A percentile compares a stretch with the other conserved stretches of the same genome.
Conservation (phyloP, 1,140 invertebrate genomes). For the Bombus sibiricus region DNA sequence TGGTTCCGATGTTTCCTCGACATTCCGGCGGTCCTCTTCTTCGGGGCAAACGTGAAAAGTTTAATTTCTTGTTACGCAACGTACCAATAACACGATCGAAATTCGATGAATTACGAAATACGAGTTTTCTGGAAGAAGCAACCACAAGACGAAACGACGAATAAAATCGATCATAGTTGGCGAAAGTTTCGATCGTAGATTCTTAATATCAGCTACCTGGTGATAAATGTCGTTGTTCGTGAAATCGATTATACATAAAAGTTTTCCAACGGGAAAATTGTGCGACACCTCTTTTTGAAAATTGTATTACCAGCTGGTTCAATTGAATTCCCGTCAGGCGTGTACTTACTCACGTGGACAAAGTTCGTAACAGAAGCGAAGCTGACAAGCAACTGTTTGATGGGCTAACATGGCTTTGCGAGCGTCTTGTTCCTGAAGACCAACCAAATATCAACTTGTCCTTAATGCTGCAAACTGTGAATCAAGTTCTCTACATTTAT, state of each 20-base stretch:
- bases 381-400: slow-evolving; percentile 58
- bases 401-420: slow-evolving; percentile 46
- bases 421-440: slow-evolving; percentile 40
- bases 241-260: too few species aligned
- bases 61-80: too few species aligned
- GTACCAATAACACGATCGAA: too few species aligned
- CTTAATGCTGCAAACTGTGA: slow-evolving; percentile 43
- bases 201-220: too few species aligned
- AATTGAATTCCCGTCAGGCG: slow-evolving; percentile 14
- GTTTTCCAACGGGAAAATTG: background rate
- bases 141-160: too few species aligned
- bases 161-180: too few species aligned
- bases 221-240: too few species aligned
- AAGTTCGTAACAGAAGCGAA: slow-evolving; percentile 21
- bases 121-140: too few species aligned
- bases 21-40: too few species aligned
- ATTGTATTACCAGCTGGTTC: background rate
- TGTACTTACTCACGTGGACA: background rate
- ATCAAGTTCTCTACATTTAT: background rate
- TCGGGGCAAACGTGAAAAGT: accelerated
- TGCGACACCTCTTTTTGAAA: background rate
- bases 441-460: slow-evolving; percentile 31
- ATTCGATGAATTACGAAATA: too few species aligned
- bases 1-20: too few species aligned
- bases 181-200: too few species aligned